Evolutionary conservation across 2,888 invertebrate genomes (phyloP).

Genomic region (Thereva nobilitata): DNA sequence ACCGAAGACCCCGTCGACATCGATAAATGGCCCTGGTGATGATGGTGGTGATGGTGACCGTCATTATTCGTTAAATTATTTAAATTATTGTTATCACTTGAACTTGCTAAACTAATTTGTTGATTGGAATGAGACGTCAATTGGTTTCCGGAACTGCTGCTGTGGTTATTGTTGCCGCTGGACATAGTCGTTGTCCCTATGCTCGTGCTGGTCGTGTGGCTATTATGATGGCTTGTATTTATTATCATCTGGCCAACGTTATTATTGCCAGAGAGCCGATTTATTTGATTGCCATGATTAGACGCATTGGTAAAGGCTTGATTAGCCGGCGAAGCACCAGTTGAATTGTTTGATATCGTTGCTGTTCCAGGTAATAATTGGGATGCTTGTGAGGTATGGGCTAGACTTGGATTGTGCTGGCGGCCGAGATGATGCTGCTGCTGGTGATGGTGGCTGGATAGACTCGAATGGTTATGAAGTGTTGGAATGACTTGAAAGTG

Average conservation of each 20-base stretch:
- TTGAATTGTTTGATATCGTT: conserved; percentile 31
- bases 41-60: conserved; percentile 42
- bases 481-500: conserved; percentile 53
- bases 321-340: conserved; percentile 34
- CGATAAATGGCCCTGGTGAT: conserved; percentile 46
- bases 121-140: conserved; percentile 47
- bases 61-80: conserved; percentile 44
- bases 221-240: conserved; percentile 39
- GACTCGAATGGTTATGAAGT: conserved; percentile 39
- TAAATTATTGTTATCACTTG: conserved; percentile 47
- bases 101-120: conserved; percentile 48
- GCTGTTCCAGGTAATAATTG: conserved; percentile 36
- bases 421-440: conserved; percentile 44
- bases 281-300: conserved; percentile 52
- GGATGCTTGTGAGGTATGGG: conserved; percentile 40
- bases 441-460: conserved; percentile 45
- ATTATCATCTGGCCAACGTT: conserved; percentile 49
- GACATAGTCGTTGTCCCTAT: conserved; percentile 38
- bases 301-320: conserved; percentile 47
- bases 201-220: conserved; percentile 41
- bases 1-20: conserved; percentile 37
- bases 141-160: conserved; percentile 43
- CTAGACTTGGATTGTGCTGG: conserved; percentile 39
- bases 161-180: conserved; percentile 47
- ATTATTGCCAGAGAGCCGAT: conserved; percentile 53